These are phyloP conservation scores for Caenorhabditis auriculariae DNA, from an alignment of 2,888 invertebrate species.

Conservation along the genomic window DNA sequence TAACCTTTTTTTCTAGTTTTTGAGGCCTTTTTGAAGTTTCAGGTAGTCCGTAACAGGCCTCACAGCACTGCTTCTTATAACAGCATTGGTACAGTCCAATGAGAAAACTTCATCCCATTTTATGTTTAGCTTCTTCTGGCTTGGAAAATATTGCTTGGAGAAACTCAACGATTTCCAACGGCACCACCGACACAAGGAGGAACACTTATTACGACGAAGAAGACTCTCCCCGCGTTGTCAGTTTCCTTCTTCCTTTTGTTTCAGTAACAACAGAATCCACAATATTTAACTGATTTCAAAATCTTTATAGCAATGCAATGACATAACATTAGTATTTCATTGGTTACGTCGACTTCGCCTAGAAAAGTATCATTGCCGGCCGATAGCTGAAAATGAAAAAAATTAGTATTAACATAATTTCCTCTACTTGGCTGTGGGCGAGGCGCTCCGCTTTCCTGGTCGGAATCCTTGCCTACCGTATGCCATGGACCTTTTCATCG, in stretches of 20 bases:
- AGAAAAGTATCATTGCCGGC: no score
- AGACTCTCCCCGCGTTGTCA: conserved; percentile 53
- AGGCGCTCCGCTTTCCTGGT: conserved; percentile 56
- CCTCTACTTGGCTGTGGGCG: conserved; percentile 24
- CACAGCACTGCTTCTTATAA: conserved; percentile 41
- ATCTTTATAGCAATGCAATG: no score
- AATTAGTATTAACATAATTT: background rate
- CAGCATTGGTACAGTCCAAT: conserved; percentile 25
- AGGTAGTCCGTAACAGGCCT: conserved; percentile 37
- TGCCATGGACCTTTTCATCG: conserved; percentile 55
- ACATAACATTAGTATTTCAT: no score
- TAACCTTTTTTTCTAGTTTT: conserved; percentile 2
- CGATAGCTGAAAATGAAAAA: background rate
- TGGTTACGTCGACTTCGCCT: no score
- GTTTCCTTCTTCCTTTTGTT: conserved; percentile 9
- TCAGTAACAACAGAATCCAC: no score
- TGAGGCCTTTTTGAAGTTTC: conserved; percentile 7
- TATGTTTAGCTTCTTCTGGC: conserved; percentile 48
- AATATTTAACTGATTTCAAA: no score
- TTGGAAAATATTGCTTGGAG: conserved; percentile 56
- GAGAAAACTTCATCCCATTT: background rate
- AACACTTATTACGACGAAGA: conserved; percentile 52
- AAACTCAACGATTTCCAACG: conserved; percentile 45
- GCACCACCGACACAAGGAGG: conserved; percentile 31
- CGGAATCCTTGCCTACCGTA: conserved; percentile 55